A percentile compares a stretch with the other conserved stretches of the same genome.
These are phyloP conservation scores for Resseliella maxima DNA, from an alignment of 2,888 invertebrate genomes.

Conservation along the genomic window DNA sequence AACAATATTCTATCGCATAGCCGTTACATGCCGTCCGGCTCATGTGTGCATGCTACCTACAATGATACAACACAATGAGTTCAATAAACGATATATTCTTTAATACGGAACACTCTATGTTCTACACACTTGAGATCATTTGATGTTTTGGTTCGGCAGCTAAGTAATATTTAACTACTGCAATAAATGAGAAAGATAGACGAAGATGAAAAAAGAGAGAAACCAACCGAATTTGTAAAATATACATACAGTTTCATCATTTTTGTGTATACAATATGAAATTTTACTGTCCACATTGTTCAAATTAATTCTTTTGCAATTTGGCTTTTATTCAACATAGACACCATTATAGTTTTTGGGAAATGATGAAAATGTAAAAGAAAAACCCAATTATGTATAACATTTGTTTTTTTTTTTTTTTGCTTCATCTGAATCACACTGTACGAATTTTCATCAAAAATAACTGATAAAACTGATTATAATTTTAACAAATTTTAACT, in stretches of 20 bases:
- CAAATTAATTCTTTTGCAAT: too few species aligned
- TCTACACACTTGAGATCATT: conserved; percentile 51
- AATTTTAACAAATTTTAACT: too few species aligned
- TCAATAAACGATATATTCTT: conserved; percentile 51
- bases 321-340: too few species aligned
- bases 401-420: too few species aligned
- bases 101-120: neutral
- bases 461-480: too few species aligned
- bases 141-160: conserved; percentile 15
- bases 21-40: neutral
- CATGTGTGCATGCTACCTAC: neutral
- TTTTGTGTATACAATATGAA: too few species aligned
- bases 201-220: neutral
- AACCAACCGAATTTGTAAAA: conserved; percentile 46
- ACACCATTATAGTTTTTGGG: too few species aligned
- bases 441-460: too few species aligned
- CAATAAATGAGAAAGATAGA: neutral
- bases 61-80: neutral
- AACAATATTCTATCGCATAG: neutral
- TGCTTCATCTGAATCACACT: too few species aligned
- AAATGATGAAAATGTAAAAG: too few species aligned
- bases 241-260: neutral
- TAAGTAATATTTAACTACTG: conserved; percentile 13
- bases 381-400: too few species aligned
- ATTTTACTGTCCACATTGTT: too few species aligned